Conservation (phyloP, 2,888 invertebrate genomes). For the Metallyticus violacea region DNA sequence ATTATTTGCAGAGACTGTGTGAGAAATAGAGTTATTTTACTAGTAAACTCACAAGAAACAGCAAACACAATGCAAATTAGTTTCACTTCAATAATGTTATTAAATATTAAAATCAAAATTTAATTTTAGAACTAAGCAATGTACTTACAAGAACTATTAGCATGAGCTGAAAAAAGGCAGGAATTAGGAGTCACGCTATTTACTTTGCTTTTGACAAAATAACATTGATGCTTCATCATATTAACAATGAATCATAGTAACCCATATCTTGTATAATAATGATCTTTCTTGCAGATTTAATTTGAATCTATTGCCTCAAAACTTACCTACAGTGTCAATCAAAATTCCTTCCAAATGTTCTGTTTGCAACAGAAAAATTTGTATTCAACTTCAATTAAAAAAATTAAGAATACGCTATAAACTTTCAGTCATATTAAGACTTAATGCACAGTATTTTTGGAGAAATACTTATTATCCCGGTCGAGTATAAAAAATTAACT, state of each 20-base stretch:
- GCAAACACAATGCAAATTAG: neutral
- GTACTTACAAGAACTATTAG: slow-evolving; percentile 24
- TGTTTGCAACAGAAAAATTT: slow-evolving; percentile 49
- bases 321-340: slow-evolving; percentile 39
- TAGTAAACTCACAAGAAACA: neutral
- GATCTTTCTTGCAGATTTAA: slow-evolving; percentile 6
- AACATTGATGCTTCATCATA: neutral
- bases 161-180: slow-evolving; percentile 25
- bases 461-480: neutral
- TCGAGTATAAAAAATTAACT: neutral
- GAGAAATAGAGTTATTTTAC: neutral
- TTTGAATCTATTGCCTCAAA: slow-evolving; percentile 39
- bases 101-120: neutral
- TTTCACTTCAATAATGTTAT: neutral
- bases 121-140: neutral
- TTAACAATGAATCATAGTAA: neutral
- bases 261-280: neutral
- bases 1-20: neutral
- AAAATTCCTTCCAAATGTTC: slow-evolving; percentile 40
- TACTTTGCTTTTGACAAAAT: neutral
- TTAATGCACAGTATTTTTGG: neutral
- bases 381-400: slow-evolving; percentile 26
- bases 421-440: neutral
- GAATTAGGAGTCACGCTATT: slow-evolving; percentile 12
- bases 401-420: neutral